Conservation (phyloP, 1,140 invertebrate genomes). For the Aphaenogaster rudis region DNA sequence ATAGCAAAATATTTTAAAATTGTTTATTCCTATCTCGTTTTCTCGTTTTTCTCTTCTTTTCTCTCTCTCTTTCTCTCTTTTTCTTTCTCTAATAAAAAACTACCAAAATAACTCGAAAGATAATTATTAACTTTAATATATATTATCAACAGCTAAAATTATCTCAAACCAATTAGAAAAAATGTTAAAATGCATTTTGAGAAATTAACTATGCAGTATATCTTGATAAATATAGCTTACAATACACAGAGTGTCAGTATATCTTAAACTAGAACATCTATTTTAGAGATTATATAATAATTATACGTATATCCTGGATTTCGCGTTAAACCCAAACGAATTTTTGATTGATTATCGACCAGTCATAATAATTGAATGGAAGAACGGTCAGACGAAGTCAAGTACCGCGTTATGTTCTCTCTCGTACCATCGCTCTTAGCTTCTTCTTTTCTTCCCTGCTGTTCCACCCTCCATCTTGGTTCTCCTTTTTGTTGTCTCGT, state of each 20-base stretch:
- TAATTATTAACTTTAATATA: too few species aligned
- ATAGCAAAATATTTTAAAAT: neutral
- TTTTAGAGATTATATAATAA: conserved; percentile 6
- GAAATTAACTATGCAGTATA: neutral
- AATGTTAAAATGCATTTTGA: neutral
- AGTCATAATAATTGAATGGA: conserved; percentile 31
- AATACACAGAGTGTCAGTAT: neutral
- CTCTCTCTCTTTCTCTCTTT: neutral
- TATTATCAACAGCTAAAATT: neutral
- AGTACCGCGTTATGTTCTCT: conserved; percentile 30
- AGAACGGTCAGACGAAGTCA: neutral
- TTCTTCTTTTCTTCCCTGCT: neutral
- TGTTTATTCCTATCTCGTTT: neutral
- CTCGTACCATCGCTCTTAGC: neutral
- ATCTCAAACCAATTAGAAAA: neutral
- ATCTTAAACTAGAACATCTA: neutral
- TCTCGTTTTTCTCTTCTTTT: too few species aligned
- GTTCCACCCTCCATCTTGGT: neutral
- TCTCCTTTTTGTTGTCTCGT: conserved; percentile 45
- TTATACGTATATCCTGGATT: conserved; percentile 20
- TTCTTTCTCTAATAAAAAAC: neutral
- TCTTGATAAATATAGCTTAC: neutral
- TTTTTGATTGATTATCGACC: conserved; percentile 43
- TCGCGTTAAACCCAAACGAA: neutral
- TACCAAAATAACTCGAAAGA: too few species aligned